Evolutionary conservation across 2,888 invertebrate genomes (phyloP).

Genomic region (Tenthredo distinguenda): DNA sequence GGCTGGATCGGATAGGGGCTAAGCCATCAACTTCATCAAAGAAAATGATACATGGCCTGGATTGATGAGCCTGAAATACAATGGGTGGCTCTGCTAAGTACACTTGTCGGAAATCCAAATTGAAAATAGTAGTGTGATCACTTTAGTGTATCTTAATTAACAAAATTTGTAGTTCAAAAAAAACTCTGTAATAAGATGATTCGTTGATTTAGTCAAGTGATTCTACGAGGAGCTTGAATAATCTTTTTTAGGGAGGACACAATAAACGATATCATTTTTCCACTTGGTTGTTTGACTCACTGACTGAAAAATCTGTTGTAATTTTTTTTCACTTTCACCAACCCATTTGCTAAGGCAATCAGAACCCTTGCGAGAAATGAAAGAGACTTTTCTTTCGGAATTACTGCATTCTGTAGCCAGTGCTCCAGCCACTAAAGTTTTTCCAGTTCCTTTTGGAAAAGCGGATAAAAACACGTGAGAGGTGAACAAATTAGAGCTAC

Average conservation of each 20-base stretch:
- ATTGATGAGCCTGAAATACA: conserved; percentile 85
- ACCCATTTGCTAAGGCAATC: conserved; percentile 97
- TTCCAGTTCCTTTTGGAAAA: conserved; percentile 87
- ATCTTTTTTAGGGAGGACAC: not conserved
- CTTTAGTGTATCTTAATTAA: not conserved
- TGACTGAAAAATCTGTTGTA: conserved; percentile 91
- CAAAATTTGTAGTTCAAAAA: not conserved
- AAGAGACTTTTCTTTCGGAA: conserved; percentile 88
- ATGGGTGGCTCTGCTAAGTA: not conserved
- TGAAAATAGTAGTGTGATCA: not conserved
- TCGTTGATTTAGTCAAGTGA: not conserved
- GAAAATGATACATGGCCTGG: conserved; percentile 93
- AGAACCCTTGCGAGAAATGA: conserved; percentile 95
- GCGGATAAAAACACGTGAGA: not conserved
- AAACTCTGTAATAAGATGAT: not conserved
- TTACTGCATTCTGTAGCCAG: conserved; percentile 92
- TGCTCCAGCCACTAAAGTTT: conserved; percentile 92
- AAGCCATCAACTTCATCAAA: conserved; percentile 96
- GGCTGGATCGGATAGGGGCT: conserved; percentile 91
- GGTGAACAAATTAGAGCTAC: not conserved
- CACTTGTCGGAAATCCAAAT: not conserved
- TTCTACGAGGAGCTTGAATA: not conserved
- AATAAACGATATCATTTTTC: not conserved
- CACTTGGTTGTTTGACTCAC: conserved; percentile 70
- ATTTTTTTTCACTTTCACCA: conserved; percentile 94